Evolutionary conservation across 2,797 vertebrate genomes (phyloP), one percentile per base, ranked within the genome.

Genomic region (Centroberyx gerrardi): DNA sequence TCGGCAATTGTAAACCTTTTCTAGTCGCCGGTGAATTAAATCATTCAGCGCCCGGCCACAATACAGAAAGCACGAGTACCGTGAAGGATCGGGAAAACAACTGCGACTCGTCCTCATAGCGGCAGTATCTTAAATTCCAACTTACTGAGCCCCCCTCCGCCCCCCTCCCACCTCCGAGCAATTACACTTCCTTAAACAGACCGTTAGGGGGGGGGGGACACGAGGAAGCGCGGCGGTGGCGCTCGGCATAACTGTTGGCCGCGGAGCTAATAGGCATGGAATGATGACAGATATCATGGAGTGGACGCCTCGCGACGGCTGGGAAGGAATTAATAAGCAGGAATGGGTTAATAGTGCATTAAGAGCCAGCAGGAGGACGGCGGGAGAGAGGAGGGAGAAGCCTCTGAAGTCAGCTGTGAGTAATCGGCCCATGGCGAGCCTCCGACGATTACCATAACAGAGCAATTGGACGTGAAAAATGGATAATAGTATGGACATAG

Each of bases 401-500:
- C 88, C 88, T 93, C 97, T 97, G 97, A 97, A 98, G 97, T 99
- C 97, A 98, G 97, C 97, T 98, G 97, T 98, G 98, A 98, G 97
- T 99, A 99, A 99, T 99, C 98, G 98, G 96, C 96, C 96, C 97
- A 97, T 97, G 97, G 97, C 97, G 97, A 95, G 98, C 95, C 95
- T 96, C 96, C 96, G 92, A 97, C 97, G 95, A 99, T 98, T 98
- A 99, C 96, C 97, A 98, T 98, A 99, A 99, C 98, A 99, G 98
- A 99, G 97, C 97, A 99, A 99, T 99, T 99, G 97, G 96, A 99
- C 95, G 97, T 99, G 97, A 99, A 98, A 97, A 99, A 99, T 98
- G 97, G 97, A 95, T 99, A 99, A 99, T 97, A 96, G 96, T 96
- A 95, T 90, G 95, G 97, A 98, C 97, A 96, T 94, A 96, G 94